These are phyloP conservation scores for Drosophila quadrilineata DNA, from an alignment of 1,140 invertebrate species.

Conservation along the genomic window DNA sequence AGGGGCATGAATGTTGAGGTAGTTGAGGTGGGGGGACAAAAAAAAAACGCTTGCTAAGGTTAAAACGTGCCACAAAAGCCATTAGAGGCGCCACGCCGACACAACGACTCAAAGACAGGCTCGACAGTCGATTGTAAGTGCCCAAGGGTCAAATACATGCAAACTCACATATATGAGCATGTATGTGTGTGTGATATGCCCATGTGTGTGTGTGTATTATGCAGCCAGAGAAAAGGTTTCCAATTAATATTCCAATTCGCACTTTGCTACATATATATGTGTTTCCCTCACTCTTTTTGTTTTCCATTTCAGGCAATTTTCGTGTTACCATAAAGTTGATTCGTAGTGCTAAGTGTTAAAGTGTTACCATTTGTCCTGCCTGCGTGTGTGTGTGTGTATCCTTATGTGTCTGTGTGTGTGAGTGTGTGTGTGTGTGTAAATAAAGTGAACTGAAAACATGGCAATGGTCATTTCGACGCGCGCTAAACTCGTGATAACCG, in stretches of 20 bases:
- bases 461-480: constrained; percentile 84
- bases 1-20: constrained; percentile 5
- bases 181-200: no score
- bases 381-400: constrained; percentile 18
- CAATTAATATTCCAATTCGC: constrained; percentile 46
- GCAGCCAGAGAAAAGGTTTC: constrained; percentile 14
- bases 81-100: constrained; percentile 34
- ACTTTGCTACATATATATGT: no score
- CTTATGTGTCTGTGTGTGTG: constrained; percentile 18
- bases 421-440: constrained; percentile 3
- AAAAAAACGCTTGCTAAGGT: constrained; percentile 65
- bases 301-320: constrained; percentile 61
- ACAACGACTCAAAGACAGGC: not conserved
- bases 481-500: constrained; percentile 83
- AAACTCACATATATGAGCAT: not conserved
- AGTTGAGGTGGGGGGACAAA: constrained; percentile 15
- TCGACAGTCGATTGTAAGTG: constrained; percentile 31
- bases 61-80: constrained; percentile 71
- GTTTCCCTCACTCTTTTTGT: constrained; percentile 22
- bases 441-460: constrained; percentile 80
- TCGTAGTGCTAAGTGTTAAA: constrained; percentile 25
- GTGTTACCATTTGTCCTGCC: constrained; percentile 10
- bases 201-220: no score
- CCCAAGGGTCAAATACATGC: constrained; percentile 60
- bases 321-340: constrained; percentile 7